phyloP scores from a whole-genome alignment of 2,797 vertebrate species.

The Etheostoma perlongum region DNA sequence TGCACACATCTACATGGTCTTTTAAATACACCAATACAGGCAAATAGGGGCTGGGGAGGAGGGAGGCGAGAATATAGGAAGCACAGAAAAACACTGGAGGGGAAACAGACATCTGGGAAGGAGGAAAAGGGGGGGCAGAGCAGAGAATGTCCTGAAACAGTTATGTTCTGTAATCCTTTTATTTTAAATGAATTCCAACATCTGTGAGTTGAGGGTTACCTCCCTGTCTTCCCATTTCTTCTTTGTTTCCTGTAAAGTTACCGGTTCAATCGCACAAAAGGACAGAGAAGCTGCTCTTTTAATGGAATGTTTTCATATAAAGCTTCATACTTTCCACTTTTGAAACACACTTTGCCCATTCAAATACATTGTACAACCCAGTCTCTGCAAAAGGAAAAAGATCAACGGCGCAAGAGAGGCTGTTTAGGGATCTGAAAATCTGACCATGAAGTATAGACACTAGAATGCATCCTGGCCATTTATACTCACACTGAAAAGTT shows the following conservation, averaged over 20 bases:
- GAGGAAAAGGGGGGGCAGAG: conserved; percentile 75
- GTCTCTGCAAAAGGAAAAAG: conserved; percentile 22
- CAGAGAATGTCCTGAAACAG: conserved; percentile 90
- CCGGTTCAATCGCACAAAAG: conserved; percentile 22
- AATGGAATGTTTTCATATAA: conserved; percentile 71
- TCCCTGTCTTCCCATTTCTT: conserved; percentile 62
- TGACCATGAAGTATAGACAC: conserved; percentile 23
- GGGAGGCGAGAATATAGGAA: conserved; percentile 61
- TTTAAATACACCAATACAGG: conserved; percentile 94
- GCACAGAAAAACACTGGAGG: conserved; percentile 93
- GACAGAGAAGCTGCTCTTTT: conserved; percentile 54
- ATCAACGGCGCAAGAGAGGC: conserved; percentile 12
- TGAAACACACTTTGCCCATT: conserved; percentile 27
- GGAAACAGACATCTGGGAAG: conserved; percentile 54
- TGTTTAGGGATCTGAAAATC: background rate
- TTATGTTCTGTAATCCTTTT: conserved; percentile 63
- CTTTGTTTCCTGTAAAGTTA: conserved; percentile 8
- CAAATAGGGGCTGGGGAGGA: conserved; percentile 45
- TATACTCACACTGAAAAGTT: conserved; percentile 44
- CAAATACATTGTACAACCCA: conserved; percentile 27
- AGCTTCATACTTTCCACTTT: conserved; percentile 56
- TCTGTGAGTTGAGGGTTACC: conserved; percentile 81
- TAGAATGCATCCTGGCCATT: conserved; percentile 33
- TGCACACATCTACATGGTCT: conserved; percentile 90
- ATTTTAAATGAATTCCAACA: conserved; percentile 78